Evolutionary conservation across 2,888 invertebrate species (phyloP), one percentile per base, ranked within the genome.

Genomic region (Neocrepidodera transversa): DNA sequence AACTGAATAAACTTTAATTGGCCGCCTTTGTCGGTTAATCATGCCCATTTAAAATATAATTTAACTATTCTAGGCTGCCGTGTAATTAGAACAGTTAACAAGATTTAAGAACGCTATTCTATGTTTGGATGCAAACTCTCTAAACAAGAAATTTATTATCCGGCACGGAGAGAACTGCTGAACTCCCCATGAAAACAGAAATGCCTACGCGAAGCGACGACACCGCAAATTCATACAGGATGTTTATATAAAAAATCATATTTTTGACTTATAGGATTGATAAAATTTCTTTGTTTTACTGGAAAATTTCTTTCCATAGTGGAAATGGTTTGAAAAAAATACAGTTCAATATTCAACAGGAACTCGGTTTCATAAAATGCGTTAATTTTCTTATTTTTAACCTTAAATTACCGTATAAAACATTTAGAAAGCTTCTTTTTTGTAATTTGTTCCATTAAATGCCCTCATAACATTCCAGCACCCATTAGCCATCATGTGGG

Each of bases 81-180:
- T 71, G 69, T 71, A 72, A 72, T 72, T 72, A 69, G 71, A 71
- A 69, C 71, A 66, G 71, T 71, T 72, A 68, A 71, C 70, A 70
- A 72, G 72, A 72, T 72, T 72, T 71, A 72, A 72, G 72, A 71
- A 72, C 69, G 69, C 70, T 66, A 69, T 72, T 68, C 65, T 67
- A 60, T 63, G 67, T 68, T 68, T 66, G 65, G 67, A 68, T 67
- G 64, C 68, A 60, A 65, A 69, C 63, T 66, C n/a, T n/a, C 65
- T 62, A 67, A 67, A 66, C 70, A 67, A 51, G 60, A 62, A 67
- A 71, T 71, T 70, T 70, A 71, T 69, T 67, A 66, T 45, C 58
- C 45, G 53, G 56, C 58, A 60, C 45, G 42, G 58, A 13, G 40
- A 26, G 23, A 40, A 28, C 23, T 36, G n/a, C n/a, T n/a, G n/a